These are phyloP conservation scores for Caenorhabditis sp. DNA, from an alignment of 2,888 invertebrate species.

Conservation along the genomic window DNA sequence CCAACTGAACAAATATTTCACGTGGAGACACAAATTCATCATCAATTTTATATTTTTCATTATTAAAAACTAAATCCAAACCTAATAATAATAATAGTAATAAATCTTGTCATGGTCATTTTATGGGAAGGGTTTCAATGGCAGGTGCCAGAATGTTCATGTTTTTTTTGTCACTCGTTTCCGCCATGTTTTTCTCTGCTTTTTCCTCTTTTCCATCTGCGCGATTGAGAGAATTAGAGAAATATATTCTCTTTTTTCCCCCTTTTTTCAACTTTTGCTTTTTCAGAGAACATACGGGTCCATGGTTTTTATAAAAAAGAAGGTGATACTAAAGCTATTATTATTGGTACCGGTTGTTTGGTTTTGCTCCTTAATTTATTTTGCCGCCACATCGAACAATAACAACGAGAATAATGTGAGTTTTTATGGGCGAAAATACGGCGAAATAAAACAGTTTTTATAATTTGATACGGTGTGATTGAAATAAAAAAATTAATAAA, in stretches of 20 bases:
- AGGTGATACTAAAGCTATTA: conserved; percentile 55
- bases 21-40: neutral
- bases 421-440: neutral
- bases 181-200: conserved; percentile 7
- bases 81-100: neutral
- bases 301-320: conserved; percentile 38
- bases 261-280: conserved; percentile 3
- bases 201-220: neutral
- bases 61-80: neutral
- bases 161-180: conserved; percentile 4
- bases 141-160: neutral
- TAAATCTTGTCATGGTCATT: conserved; percentile 1
- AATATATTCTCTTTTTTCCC: conserved; percentile 1
- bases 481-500: no score
- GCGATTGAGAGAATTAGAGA: neutral
- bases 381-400: conserved; percentile 48
- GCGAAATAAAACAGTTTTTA: no score
- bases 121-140: neutral
- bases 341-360: conserved; percentile 68
- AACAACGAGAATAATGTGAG: conserved; percentile 15
- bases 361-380: conserved; percentile 64
- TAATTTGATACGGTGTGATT: no score
- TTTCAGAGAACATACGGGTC: conserved; percentile 28
- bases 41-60: neutral
- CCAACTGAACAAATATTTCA: conserved; percentile 5